phyloP scores from a whole-genome alignment of 1,140 invertebrate genomes.

The Orius insidiosus region DNA sequence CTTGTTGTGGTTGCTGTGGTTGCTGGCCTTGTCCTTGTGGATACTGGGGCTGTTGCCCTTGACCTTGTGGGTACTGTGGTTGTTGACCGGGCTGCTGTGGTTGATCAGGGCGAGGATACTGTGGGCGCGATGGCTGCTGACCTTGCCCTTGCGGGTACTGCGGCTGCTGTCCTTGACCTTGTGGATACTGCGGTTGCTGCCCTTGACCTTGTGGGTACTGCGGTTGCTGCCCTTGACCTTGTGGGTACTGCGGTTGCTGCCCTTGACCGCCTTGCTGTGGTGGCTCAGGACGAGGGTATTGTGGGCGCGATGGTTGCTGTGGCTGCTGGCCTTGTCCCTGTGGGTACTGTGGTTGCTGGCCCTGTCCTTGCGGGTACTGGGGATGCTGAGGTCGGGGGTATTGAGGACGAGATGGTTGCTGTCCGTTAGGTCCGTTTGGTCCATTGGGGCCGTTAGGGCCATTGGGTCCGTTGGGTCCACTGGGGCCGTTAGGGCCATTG shows the following conservation, averaged over 20 bases:
- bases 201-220: not conserved
- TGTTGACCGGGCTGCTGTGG: constrained; percentile 2
- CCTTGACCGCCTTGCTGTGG: constrained; percentile 12
- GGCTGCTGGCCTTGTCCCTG: constrained; percentile 12
- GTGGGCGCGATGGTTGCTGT: not conserved
- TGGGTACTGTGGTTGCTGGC: not conserved
- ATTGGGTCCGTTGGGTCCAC: no score
- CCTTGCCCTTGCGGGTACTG: constrained; percentile 13
- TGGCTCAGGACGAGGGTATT: not conserved
- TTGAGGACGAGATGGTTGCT: not conserved
- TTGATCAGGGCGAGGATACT: not conserved
- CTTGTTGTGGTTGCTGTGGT: not conserved
- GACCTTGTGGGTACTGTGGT: not conserved
- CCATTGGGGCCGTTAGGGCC: no score
- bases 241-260: not conserved
- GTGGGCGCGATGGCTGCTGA: not conserved
- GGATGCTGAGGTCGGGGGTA: not conserved
- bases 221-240: not conserved
- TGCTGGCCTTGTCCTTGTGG: not conserved
- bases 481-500: no score
- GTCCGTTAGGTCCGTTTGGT: no score
- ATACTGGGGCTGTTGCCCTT: not conserved
- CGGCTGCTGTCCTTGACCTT: constrained; percentile 1
- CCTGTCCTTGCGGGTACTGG: constrained; percentile 9
- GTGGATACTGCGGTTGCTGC: constrained; percentile 8